Evolutionary conservation across 2,113 vertebrate species (phyloP).

Genomic region (Ctenodactylus gundi): DNA sequence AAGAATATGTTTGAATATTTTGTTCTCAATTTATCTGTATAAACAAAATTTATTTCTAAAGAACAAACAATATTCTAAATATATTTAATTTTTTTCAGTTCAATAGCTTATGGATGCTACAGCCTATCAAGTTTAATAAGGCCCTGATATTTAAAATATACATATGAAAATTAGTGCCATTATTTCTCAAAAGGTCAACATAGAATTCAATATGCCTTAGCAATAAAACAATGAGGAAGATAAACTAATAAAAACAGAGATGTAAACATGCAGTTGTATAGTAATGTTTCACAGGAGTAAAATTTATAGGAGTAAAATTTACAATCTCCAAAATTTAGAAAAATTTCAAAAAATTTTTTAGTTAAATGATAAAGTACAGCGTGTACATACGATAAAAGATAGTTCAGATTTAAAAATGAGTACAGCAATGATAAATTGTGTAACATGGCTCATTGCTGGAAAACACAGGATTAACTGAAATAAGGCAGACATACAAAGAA

Average conservation of each 20-base stretch:
- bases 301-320: background rate
- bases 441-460: background rate
- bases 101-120: background rate
- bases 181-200: background rate
- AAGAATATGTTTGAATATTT: background rate
- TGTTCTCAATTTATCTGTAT: background rate
- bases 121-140: no score
- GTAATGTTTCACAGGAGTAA: fast-evolving
- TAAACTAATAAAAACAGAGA: background rate
- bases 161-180: background rate
- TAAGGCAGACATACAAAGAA: background rate
- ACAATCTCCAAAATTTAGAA: background rate
- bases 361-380: no score
- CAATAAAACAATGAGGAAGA: background rate
- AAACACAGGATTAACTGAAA: background rate
- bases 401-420: background rate
- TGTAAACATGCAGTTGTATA: background rate
- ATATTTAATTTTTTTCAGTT: background rate
- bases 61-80: background rate
- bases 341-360: no score
- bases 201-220: background rate
- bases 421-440: background rate
- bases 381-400: background rate
- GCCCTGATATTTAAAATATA: background rate
- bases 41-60: background rate